Evolutionary conservation across 2,113 vertebrate species (phyloP).

Genomic region (Aptenodytes forsteri): DNA sequence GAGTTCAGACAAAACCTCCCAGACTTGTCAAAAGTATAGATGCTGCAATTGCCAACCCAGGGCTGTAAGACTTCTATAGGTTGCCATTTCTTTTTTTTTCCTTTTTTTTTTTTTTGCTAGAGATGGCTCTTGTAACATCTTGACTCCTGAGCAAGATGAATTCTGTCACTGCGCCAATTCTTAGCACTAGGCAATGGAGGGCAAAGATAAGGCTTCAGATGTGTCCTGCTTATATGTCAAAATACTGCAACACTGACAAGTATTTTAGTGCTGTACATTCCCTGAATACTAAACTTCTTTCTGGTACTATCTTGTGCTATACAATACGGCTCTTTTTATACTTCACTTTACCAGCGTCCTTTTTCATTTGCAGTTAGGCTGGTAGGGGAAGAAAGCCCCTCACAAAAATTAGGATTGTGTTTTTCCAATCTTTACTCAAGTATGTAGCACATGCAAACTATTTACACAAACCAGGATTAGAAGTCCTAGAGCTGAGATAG

Average conservation of each 20-base stretch:
- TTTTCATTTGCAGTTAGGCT: neutral
- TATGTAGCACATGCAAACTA: neutral
- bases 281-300: conserved; percentile 40
- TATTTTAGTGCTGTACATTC: neutral
- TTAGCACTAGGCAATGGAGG: conserved; percentile 21
- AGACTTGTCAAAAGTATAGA: neutral
- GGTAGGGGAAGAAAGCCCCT: neutral
- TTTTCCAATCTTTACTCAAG: neutral
- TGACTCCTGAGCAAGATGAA: conserved; percentile 29
- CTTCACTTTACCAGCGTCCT: neutral
- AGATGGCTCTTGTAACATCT: neutral
- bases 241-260: conserved; percentile 47
- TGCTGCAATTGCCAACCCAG: neutral
- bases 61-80: neutral
- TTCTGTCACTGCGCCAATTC: conserved; percentile 35
- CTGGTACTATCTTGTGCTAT: neutral
- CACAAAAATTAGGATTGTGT: neutral
- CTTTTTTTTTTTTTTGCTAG: neutral
- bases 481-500: neutral
- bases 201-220: conserved; percentile 54
- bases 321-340: neutral
- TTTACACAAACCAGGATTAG: neutral
- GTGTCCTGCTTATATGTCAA: conserved; percentile 41
- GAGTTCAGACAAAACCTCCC: conserved; percentile 15
- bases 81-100: neutral